Base-by-base conservation (phyloP, 1,140 invertebrate species). In the Helicoverpa zea region DNA sequence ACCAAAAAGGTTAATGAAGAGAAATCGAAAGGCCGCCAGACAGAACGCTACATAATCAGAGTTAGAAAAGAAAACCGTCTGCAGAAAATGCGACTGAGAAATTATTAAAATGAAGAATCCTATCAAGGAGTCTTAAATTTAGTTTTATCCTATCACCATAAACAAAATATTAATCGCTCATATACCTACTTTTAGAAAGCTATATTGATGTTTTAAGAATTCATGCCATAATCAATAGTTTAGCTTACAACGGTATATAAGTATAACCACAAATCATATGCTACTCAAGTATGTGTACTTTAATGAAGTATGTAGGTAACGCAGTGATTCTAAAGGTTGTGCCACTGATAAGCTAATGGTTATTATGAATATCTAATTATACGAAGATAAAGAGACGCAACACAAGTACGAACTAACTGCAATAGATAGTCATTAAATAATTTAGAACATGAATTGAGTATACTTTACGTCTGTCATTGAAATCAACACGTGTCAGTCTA, bases 331-430 rank as follows among this genome's bases (percentile, higher is more conserved):
- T 54, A 75, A 68, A 75, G 72, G 79, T 75, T 74, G 70, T 47
- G 49, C 58, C 79, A 59, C 47, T 75, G 79, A 80, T 80, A 74
- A 75, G 70, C 58, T 2, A 75, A 75, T 64, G 5, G 47, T 56
- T 80, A 80, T 66, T 80, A 80, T 56, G 35, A 78, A 78, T 52
- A 73, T 73, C 70, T 78, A 66, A 78, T 66, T 54, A 66, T 49
- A 43, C 35, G 35, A 9, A 64, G 58, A 78, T 54, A 78, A 35
- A 59, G 49, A 63, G 16, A 61, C 16, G 35, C 58, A 74, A 47
- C 72, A 56, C 68, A 56, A 74, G 54, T 43, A 58, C 29, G 2
- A 23, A 64, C 61, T 14, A 30, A 43, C 30, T 35, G 18, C 14
- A 29, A 14, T 70, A 29, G 43, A 29, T 49, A 23, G n/a, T 51